Conservation (phyloP, 1,140 invertebrate species). For the Nixonia krombeini region DNA sequence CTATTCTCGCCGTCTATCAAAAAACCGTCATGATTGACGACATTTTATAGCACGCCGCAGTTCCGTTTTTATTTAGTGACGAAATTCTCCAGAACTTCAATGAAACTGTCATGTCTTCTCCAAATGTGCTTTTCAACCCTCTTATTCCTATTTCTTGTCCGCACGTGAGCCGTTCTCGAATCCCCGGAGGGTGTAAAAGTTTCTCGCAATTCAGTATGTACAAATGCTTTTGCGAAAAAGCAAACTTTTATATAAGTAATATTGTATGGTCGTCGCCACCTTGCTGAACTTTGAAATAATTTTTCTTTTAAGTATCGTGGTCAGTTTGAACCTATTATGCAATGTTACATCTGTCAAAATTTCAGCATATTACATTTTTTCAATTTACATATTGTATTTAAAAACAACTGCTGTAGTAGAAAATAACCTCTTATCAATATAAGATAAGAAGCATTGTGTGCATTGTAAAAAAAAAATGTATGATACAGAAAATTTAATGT, state of each 20-base stretch:
- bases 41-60: constrained; percentile 6
- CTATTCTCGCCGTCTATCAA: neutral
- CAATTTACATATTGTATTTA: no score
- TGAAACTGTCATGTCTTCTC: constrained; percentile 38
- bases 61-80: constrained; percentile 29
- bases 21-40: neutral
- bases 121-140: constrained; percentile 38
- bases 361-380: neutral
- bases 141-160: constrained; percentile 43
- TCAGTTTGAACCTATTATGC: constrained; percentile 29
- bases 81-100: constrained; percentile 35
- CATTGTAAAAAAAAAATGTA: no score
- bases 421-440: neutral
- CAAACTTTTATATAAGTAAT: constrained; percentile 51
- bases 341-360: constrained; percentile 26
- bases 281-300: constrained; percentile 44
- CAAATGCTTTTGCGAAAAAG: constrained; percentile 45
- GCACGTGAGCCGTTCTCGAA: constrained; percentile 47
- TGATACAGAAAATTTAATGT: no score
- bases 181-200: constrained; percentile 35
- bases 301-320: constrained; percentile 35
- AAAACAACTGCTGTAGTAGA: neutral
- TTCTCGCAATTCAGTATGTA: constrained; percentile 47
- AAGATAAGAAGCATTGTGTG: no score
- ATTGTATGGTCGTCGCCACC: constrained; percentile 32